phyloP scores from a whole-genome alignment of 2,888 invertebrate genomes.

The Apodemia hepburni region DNA sequence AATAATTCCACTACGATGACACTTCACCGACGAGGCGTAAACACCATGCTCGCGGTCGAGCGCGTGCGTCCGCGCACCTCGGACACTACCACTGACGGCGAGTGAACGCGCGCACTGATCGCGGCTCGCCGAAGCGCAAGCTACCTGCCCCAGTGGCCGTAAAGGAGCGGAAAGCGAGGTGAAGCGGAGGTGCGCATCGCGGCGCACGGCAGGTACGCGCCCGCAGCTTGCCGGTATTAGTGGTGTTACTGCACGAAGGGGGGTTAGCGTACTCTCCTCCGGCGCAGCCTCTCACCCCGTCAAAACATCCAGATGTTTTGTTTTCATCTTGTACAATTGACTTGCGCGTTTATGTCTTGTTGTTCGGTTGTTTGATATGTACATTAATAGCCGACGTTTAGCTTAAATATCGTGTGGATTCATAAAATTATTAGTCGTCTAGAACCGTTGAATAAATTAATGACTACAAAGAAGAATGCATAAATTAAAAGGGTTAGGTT shows the following conservation, averaged over 20 bases:
- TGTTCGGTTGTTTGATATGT: background rate
- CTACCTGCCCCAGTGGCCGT: conserved; percentile 58
- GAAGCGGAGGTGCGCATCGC: conserved; percentile 75
- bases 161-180: conserved; percentile 45
- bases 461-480: too few species aligned
- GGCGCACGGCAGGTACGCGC: conserved; percentile 61
- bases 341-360: background rate
- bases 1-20: conserved; percentile 56
- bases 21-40: conserved; percentile 65
- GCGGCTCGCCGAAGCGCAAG: conserved; percentile 40
- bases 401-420: background rate
- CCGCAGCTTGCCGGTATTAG: conserved; percentile 25
- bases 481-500: too few species aligned
- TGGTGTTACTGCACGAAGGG: background rate
- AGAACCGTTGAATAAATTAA: too few species aligned
- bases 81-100: conserved; percentile 75
- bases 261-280: conserved; percentile 5
- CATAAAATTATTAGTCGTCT: background rate
- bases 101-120: conserved; percentile 78
- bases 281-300: conserved; percentile 20
- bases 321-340: background rate
- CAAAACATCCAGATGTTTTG: conserved; percentile 20
- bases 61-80: conserved; percentile 66
- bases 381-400: background rate
- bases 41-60: conserved; percentile 63